These are phyloP conservation scores for Fragum fragum DNA, from an alignment of 2,888 invertebrate genomes.

Conservation along the genomic window DNA sequence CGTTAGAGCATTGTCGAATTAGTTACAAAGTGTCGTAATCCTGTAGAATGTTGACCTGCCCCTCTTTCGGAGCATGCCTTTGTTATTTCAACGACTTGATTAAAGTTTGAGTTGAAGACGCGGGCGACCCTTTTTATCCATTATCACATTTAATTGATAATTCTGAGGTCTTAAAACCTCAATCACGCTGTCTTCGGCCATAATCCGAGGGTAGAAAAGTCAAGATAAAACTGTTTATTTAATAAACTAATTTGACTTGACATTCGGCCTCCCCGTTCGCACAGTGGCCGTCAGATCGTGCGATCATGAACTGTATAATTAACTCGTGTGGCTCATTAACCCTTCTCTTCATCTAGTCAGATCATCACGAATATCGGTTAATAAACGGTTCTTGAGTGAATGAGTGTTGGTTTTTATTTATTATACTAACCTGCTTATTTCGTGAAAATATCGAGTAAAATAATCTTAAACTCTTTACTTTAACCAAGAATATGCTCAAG, in stretches of 20 bases:
- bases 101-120: not conserved
- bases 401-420: too few species aligned
- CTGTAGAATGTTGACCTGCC: not conserved
- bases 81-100: slow-evolving; percentile 6
- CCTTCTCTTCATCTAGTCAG: not conserved
- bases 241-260: slow-evolving; percentile 46
- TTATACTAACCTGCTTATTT: too few species aligned
- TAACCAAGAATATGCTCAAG: too few species aligned
- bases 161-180: slow-evolving; percentile 14
- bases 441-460: too few species aligned
- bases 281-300: slow-evolving; percentile 1
- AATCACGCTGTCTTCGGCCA: slow-evolving; percentile 8
- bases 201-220: slow-evolving; percentile 28
- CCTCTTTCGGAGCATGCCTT: not conserved
- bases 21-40: not conserved
- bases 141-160: slow-evolving; percentile 24
- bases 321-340: slow-evolving; percentile 15
- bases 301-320: slow-evolving; percentile 14
- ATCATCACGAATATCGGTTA: too few species aligned
- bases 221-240: slow-evolving; percentile 60
- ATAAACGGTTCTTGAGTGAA: too few species aligned
- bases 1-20: too few species aligned
- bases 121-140: slow-evolving; percentile 12
- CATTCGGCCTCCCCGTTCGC: not conserved
- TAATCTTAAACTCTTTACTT: too few species aligned